Evolutionary conservation across 2,113 vertebrate species (phyloP).

Genomic region (Nymphicus hollandicus): DNA sequence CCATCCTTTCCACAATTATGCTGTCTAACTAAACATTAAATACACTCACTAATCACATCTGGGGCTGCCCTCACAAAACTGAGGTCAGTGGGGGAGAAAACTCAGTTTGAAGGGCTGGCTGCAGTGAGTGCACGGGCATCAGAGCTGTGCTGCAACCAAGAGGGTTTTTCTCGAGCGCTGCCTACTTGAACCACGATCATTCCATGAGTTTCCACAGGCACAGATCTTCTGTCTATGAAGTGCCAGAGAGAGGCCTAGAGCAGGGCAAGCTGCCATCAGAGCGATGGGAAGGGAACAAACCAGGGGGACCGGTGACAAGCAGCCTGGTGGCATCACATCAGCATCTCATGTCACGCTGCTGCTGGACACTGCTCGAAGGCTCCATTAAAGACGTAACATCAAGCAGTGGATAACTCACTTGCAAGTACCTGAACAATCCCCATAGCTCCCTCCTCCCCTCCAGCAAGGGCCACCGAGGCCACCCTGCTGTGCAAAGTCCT

Average conservation of each 20-base stretch:
- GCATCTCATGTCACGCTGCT: neutral
- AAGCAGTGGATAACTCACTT: fast-evolving
- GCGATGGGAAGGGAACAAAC: neutral
- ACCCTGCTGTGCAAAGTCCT: neutral
- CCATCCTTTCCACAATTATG: neutral
- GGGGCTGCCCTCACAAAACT: neutral
- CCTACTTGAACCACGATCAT: fast-evolving
- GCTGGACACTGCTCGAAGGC: neutral
- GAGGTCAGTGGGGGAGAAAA: neutral
- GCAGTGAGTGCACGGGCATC: fast-evolving
- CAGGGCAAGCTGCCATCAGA: neutral
- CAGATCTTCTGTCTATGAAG: neutral
- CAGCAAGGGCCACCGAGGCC: neutral
- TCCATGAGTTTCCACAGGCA: neutral
- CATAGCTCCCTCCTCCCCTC: neutral
- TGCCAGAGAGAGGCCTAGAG: neutral
- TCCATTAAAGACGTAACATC: fast-evolving
- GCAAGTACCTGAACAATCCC: neutral
- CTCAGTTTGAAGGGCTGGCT: neutral
- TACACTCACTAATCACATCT: neutral
- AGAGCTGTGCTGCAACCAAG: fast-evolving
- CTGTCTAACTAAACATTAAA: neutral
- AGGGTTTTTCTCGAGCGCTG: neutral
- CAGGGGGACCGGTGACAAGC: neutral
- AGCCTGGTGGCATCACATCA: neutral